These are phyloP conservation scores for Odontocolon sp. DNA, from an alignment of 2,888 invertebrate genomes.

Conservation along the genomic window DNA sequence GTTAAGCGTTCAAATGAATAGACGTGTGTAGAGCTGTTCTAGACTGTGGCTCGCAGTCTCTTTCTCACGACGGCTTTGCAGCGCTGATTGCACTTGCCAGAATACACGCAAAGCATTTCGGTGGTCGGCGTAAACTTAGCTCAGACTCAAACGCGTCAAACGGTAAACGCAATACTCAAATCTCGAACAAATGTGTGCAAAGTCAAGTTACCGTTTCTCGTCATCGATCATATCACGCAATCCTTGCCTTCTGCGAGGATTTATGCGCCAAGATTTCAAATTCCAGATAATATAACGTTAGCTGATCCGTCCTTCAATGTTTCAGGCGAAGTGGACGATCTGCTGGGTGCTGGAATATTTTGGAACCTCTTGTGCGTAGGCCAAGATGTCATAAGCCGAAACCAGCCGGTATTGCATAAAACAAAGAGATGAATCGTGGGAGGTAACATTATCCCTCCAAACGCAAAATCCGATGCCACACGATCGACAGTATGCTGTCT, in stretches of 20 bases:
- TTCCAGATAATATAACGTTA: neutral
- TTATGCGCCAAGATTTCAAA: neutral
- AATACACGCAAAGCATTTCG: neutral
- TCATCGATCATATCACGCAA: neutral
- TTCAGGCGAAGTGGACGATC: constrained; percentile 1
- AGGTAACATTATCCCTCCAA: neutral
- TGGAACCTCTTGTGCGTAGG: constrained; percentile 6
- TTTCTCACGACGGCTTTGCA: neutral
- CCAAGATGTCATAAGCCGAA: neutral
- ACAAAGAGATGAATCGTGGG: neutral
- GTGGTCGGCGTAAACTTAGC: neutral
- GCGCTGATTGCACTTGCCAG: neutral
- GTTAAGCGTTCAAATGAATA: neutral
- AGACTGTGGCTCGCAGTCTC: constrained; percentile 56
- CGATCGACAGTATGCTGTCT: neutral
- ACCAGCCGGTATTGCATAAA: constrained; percentile 11
- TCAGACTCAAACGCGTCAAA: neutral
- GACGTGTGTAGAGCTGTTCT: constrained; percentile 52
- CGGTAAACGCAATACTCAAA: neutral
- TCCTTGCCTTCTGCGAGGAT: neutral
- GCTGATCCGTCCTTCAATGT: constrained; percentile 14
- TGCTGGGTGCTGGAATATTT: constrained; percentile 15
- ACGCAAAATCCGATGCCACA: neutral
- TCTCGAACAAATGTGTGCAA: neutral
- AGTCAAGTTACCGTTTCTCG: neutral